Conservation (phyloP, 2,888 invertebrate genomes). For the Leptarthrus brevirostris region DNA sequence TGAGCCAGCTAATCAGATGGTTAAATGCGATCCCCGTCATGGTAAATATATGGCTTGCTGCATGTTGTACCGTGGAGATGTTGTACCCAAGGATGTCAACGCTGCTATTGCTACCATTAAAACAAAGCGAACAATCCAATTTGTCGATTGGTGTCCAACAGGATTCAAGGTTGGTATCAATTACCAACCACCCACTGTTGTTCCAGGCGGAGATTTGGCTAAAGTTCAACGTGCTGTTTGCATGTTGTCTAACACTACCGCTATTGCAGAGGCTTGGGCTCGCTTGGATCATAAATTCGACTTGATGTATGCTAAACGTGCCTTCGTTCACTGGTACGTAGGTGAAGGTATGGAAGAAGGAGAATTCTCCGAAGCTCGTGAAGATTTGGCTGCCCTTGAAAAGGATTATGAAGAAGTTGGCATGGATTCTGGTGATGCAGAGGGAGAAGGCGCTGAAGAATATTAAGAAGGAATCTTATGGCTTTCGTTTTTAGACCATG, state of each 20-base stretch:
- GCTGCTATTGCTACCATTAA: constrained; percentile 90
- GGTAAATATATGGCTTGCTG: constrained; percentile 93
- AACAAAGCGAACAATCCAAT: constrained; percentile 91
- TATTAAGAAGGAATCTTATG: constrained; percentile 69
- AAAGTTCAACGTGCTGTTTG: too few relatives aligned
- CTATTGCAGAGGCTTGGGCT: too few relatives aligned
- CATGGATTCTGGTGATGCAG: constrained; percentile 81
- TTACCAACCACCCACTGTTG: too few relatives aligned
- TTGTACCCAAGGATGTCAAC: constrained; percentile 90
- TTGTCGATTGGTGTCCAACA: too few relatives aligned
- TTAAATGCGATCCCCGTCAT: constrained; percentile 86
- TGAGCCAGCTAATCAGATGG: too few relatives aligned
- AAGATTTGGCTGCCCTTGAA: constrained; percentile 76
- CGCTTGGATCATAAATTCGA: constrained; percentile 94
- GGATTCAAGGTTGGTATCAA: too few relatives aligned
- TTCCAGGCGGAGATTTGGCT: too few relatives aligned
- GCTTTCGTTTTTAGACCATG: neutral
- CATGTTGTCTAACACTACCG: too few relatives aligned
- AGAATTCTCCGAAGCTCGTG: constrained; percentile 82
- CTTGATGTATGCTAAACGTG: constrained; percentile 92
- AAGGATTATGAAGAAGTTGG: constrained; percentile 86
- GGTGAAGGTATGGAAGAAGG: constrained; percentile 83
- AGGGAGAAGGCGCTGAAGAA: constrained; percentile 79
- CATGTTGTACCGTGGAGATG: constrained; percentile 90
- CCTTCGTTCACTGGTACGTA: constrained; percentile 92